Conservation (phyloP, 1,140 invertebrate species). For the Metaphire vulgaris region DNA sequence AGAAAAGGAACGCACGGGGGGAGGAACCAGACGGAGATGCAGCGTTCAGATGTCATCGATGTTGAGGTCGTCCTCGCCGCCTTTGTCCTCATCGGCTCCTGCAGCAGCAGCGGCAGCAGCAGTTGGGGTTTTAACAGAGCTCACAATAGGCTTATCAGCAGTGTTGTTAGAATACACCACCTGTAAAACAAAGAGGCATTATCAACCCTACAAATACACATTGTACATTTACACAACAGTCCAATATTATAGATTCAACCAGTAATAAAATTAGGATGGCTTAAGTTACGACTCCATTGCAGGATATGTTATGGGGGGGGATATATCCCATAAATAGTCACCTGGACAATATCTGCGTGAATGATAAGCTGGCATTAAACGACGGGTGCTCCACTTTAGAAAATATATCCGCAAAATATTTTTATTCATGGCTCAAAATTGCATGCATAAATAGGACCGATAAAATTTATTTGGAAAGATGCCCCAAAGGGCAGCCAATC, state of each 20-base stretch:
- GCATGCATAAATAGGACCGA: too few species aligned
- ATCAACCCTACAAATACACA: neutral
- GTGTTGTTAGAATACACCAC: conserved; percentile 44
- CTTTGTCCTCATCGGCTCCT: conserved; percentile 37
- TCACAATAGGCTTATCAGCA: conserved; percentile 15
- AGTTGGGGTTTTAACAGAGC: conserved; percentile 17
- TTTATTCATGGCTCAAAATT: too few species aligned
- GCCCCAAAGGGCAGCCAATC: too few species aligned
- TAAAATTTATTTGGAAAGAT: too few species aligned
- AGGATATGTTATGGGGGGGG: neutral
- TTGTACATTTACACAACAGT: too few species aligned
- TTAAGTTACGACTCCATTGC: neutral
- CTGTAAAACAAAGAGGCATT: conserved; percentile 32
- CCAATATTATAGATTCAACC: neutral
- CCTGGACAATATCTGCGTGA: too few species aligned
- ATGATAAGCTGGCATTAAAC: too few species aligned
- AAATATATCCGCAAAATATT: conserved; percentile 15
- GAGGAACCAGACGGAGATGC: neutral
- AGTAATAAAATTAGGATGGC: neutral
- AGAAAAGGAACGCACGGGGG: too few species aligned
- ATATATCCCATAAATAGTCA: conserved; percentile 23
- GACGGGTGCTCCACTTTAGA: too few species aligned
- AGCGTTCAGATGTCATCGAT: conserved; percentile 40
- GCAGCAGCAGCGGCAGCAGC: conserved; percentile 22
- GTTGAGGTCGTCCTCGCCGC: conserved; percentile 39